Percentiles rank a stretch among this genome's conserved stretches.
phyloP scores from a whole-genome alignment of 2,113 vertebrate species.

The Archilochus colubris region DNA sequence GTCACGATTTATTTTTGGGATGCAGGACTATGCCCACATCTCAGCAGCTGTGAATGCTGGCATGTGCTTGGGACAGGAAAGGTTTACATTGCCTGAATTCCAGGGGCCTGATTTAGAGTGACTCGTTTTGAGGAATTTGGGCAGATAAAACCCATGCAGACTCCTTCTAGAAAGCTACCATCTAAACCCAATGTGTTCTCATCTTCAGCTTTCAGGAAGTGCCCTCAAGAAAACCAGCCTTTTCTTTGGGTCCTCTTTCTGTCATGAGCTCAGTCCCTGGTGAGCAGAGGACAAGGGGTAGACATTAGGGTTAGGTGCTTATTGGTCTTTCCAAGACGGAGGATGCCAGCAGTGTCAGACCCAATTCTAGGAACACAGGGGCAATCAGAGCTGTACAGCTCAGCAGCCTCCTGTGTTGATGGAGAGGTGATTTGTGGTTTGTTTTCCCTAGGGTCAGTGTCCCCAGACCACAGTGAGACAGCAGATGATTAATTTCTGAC shows the following conservation, averaged over 20 bases:
- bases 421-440: background rate
- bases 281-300: background rate
- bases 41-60: constrained; percentile 66
- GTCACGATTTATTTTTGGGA: constrained; percentile 62
- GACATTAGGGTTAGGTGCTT: accelerated
- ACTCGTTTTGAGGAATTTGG: background rate
- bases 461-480: background rate
- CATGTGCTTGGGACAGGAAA: constrained; percentile 26
- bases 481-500: constrained; percentile 3
- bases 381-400: background rate
- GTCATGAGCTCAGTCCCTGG: background rate
- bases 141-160: background rate
- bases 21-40: constrained; percentile 49
- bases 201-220: background rate
- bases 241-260: background rate
- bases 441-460: background rate
- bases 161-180: background rate
- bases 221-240: background rate
- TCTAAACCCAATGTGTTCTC: background rate
- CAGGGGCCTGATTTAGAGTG: constrained; percentile 10
- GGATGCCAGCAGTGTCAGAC: background rate
- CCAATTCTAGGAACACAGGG: background rate
- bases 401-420: background rate
- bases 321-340: background rate
- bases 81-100: constrained; percentile 47